phyloP scores from a whole-genome alignment of 2,113 vertebrate genomes.

The Callaeas wilsoni region DNA sequence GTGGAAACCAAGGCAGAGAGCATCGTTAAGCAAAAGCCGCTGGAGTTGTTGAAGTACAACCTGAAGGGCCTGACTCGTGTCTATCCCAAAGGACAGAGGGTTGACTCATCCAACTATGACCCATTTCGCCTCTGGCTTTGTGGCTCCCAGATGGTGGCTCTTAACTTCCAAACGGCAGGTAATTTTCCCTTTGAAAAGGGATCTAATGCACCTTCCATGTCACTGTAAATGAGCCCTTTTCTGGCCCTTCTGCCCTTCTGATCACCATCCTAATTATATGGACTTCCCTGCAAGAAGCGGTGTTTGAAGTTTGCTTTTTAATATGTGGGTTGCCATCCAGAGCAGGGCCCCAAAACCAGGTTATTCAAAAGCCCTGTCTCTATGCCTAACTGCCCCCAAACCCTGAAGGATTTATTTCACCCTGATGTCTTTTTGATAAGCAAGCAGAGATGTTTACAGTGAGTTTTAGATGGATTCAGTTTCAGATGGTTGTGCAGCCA shows the following conservation, averaged over 20 bases:
- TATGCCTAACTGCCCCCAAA: not conserved
- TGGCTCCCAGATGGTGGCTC: slow-evolving; percentile 94
- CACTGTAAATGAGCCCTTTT: not conserved
- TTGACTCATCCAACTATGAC: slow-evolving; percentile 97
- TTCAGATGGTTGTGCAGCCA: not conserved
- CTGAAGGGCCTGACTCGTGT: slow-evolving; percentile 88
- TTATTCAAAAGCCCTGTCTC: not conserved
- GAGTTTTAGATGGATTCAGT: not conserved
- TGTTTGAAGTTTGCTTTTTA: not conserved
- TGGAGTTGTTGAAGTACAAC: slow-evolving; percentile 86
- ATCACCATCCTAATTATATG: not conserved
- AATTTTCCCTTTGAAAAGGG: not conserved
- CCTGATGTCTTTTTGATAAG: not conserved
- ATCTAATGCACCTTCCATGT: not conserved
- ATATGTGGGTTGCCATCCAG: not conserved
- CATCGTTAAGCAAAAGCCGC: slow-evolving; percentile 73
- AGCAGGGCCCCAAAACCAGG: not conserved
- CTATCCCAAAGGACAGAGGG: slow-evolving; percentile 93
- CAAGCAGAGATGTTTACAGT: not conserved
- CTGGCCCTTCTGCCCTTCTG: not conserved
- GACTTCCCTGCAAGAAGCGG: not conserved
- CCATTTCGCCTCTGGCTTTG: slow-evolving; percentile 90
- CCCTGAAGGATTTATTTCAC: not conserved
- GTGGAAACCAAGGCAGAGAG: slow-evolving; percentile 90
- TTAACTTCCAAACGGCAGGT: slow-evolving; percentile 98